Evolutionary conservation across 2,888 invertebrate genomes (phyloP), one percentile per base, ranked within the genome.

Genomic region (Notodonta ziczac): DNA sequence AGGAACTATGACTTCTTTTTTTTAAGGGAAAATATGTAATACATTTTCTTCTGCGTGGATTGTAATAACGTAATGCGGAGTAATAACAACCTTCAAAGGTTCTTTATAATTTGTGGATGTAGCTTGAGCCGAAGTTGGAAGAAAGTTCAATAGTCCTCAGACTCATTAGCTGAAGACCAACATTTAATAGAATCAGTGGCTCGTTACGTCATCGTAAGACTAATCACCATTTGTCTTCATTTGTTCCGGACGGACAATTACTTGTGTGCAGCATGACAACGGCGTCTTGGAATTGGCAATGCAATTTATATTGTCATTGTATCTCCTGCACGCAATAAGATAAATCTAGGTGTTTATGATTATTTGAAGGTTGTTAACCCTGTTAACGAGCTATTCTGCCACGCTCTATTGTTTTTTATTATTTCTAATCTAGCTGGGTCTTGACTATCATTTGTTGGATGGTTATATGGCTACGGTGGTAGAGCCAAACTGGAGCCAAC

Each of bases 151-250:
- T 24, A 24, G 9, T 42, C 6, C n/a, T n/a, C 13, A 46, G 46
- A 2, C 46, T 46, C 46, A 46, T 46, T n/a, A 46, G n/a, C 1
- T 5, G n/a, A 5, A 44, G 44, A 5, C 46, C 5, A 16, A 4
- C 13, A 35, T 52, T n/a, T 39, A n/a, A 39, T 39, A 5, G n/a
- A 35, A 54, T 69, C 52, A 56, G 65, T 55, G 65, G 59, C 57
- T 58, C 65, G 61, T 75, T 75, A 70, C 68, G 65, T 72, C 72
- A 70, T 73, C 65, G 63, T 66, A 68, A 69, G 65, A 63, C 61
- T 62, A 68, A 69, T 66, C 57, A 58, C 66, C 71, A 65, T 80
- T 75, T 70, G 70, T 80, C 74, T 81, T 74, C 67, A 76, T 80
- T 68, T 55, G 56, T 61, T 52, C 63, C 65, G 63, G 62, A 63